Evolutionary conservation across 2,888 invertebrate species (phyloP).

Genomic region (Spisula subtruncata): DNA sequence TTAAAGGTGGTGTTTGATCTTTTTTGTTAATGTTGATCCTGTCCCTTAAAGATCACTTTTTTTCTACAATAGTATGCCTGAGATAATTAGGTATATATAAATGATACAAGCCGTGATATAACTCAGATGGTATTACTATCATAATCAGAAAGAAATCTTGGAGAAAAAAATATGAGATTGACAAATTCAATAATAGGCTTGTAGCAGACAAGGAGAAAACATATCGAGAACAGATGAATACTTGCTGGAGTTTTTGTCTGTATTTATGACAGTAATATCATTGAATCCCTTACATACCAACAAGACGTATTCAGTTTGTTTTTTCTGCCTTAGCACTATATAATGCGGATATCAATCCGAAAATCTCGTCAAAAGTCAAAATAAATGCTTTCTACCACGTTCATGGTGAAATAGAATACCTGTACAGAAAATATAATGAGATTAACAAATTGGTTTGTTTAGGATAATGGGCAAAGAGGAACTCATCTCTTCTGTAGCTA

Average conservation of each 20-base stretch:
- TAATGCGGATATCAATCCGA: conserved; percentile 58
- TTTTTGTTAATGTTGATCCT: background rate
- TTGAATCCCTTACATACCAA: conserved; percentile 32
- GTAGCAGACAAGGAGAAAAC: background rate
- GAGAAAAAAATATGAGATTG: background rate
- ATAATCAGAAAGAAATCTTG: too few species aligned
- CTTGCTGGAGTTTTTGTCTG: background rate
- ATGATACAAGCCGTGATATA: background rate
- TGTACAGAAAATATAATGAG: conserved; percentile 54
- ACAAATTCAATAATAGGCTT: conserved; percentile 22
- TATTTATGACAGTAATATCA: conserved; percentile 41
- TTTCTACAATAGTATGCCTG: background rate
- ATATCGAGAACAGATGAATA: background rate
- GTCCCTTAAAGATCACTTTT: background rate
- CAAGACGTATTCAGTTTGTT: conserved; percentile 39
- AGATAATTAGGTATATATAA: conserved; percentile 6
- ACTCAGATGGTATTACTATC: conserved; percentile 21
- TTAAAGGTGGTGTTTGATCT: too few species aligned
- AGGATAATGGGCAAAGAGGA: conserved; percentile 55
- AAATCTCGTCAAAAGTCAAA: conserved; percentile 67
- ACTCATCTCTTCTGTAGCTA: conserved; percentile 39
- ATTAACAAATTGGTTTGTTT: conserved; percentile 69
- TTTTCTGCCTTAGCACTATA: conserved; percentile 34
- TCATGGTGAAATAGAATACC: conserved; percentile 59
- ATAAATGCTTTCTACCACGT: conserved; percentile 61